Base-by-base conservation (phyloP, 2,113 vertebrate species). In the Anser brachyrhynchus region DNA sequence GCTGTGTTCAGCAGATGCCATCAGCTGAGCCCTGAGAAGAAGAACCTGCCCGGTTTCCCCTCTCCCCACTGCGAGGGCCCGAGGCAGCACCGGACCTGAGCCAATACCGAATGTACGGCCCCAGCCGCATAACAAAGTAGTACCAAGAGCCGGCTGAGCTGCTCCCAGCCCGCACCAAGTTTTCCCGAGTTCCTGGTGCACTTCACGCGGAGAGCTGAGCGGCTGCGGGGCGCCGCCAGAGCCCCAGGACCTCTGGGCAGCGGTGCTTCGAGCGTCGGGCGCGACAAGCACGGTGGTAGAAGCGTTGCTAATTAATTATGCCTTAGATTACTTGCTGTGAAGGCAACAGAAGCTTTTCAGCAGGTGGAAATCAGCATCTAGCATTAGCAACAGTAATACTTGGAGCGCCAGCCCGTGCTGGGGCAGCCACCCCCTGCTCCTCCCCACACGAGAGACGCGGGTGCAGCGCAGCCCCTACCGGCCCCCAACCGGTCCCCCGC, bases 1-100 rank as follows among this genome's bases (percentile, higher is more conserved):
- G 61, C 80, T 90, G 61, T 59, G 89, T 55, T 57, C 76, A 82
- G 84, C 89, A 96, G 74, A 91, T 94, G 91, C 94, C 66, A 71
- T 76, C 62, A 91, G 71, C 84, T 70, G 84, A 92, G 73, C 81
- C 91, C 77, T 43, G 86, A 93, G 93, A 55, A 55, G 66, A 89
- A 92, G 62, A 91, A 87, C 74, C 54, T 25, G 84, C 91, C 72
- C 1, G 0, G 2, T 76, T 93, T 75, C 62, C 70, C 84, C 55
- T 89, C 62, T 62, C 82, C 59, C 77, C 25, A 46, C 65, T 92
- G 65, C 31, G 33, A 19, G 61, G 54, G 21, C 80, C 65, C 51
- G 51, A 81, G 86, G n/a, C 52, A 61, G 76, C 74, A 49, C 20
- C 20, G 46, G 46, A 49, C 46, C 46, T 20, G 46, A 49, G 46